Evolutionary conservation across 2,888 invertebrate genomes (phyloP).

Genomic region (Sepioteuthis lessoniana): DNA sequence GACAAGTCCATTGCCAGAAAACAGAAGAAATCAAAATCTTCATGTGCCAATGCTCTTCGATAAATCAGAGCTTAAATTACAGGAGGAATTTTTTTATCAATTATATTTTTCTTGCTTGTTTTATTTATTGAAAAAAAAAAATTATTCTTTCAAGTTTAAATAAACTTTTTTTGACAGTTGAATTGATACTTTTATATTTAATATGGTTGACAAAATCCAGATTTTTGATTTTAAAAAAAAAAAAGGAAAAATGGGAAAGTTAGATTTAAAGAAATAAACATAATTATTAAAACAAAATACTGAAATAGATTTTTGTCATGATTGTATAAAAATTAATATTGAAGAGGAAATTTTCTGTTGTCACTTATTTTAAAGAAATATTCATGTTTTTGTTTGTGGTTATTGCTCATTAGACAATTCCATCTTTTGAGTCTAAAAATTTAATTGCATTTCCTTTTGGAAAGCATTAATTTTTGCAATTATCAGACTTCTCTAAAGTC

Average conservation of each 20-base stretch:
- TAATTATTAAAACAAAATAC: too few relatives aligned
- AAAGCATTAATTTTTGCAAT: too few relatives aligned
- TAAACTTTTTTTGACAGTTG: not conserved
- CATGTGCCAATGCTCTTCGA: not conserved
- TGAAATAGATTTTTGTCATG: not conserved
- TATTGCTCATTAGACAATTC: too few relatives aligned
- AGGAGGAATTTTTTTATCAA: not conserved
- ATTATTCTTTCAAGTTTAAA: not conserved
- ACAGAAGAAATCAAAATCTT: not conserved
- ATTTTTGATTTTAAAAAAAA: not conserved
- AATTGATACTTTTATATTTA: not conserved
- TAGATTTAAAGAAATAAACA: not conserved
- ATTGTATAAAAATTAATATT: not conserved
- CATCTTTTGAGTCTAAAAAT: too few relatives aligned
- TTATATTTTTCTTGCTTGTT: not conserved
- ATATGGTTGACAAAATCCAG: not conserved
- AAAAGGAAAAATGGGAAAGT: not conserved
- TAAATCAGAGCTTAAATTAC: not conserved
- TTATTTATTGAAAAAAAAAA: not conserved
- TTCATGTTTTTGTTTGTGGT: too few relatives aligned
- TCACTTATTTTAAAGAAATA: too few relatives aligned
- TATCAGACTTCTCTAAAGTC: too few relatives aligned
- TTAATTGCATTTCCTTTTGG: too few relatives aligned
- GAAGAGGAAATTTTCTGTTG: too few relatives aligned
- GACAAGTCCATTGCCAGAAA: slow-evolving; percentile 15